Conservation (phyloP, 2,113 vertebrate genomes). For the Connochaetes taurinus region DNA sequence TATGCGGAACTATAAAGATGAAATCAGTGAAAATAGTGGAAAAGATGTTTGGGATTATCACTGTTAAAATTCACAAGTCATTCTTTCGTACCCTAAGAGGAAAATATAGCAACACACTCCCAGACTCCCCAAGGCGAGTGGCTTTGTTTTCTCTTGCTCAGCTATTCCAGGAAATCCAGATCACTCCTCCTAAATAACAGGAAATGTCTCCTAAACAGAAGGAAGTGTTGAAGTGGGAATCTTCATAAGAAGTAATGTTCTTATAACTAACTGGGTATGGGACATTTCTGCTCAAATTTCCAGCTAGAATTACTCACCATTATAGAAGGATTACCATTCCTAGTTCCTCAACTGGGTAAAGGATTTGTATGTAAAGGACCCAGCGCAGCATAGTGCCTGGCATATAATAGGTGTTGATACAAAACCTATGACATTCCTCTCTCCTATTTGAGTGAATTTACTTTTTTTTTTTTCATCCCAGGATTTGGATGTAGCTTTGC, state of each 20-base stretch:
- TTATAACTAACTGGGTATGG: not conserved
- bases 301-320: not conserved
- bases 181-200: not conserved
- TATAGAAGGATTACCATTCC: not conserved
- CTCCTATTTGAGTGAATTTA: not conserved
- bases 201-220: not conserved
- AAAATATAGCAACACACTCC: not conserved
- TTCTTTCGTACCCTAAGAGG: not conserved
- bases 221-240: not conserved
- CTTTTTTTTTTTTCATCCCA: constrained; percentile 66
- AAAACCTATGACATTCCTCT: not conserved
- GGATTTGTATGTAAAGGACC: not conserved
- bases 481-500: constrained; percentile 92
- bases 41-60: not conserved
- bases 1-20: not conserved
- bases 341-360: not conserved
- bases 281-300: not conserved
- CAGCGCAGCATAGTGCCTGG: not conserved
- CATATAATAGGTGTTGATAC: not conserved
- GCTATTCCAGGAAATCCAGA: not conserved
- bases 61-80: not conserved
- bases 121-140: not conserved
- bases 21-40: not conserved
- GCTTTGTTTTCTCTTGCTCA: not conserved
- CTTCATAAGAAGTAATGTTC: not conserved